Base-by-base conservation (phyloP, 1,140 invertebrate genomes). In the Rhysida immarginata region DNA sequence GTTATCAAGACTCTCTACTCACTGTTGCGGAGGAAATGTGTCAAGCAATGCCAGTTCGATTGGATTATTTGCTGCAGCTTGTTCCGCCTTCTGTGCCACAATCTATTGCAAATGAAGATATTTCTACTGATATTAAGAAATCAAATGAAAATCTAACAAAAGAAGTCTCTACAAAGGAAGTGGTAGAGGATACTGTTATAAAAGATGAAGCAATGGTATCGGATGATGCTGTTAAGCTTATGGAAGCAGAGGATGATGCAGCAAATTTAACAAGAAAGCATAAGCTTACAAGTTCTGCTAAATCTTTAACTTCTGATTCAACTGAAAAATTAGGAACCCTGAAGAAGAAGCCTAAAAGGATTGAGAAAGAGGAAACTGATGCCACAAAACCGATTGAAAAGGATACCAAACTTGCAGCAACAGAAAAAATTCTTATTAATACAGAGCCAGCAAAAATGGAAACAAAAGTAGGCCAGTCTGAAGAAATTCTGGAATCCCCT, bases 1-100 rank as follows among this genome's bases (percentile, higher is more conserved):
- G 83, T 11, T 89, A 88, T 63, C 79, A 83, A 51, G 78, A 82
- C 45, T 84, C 81, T 42, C 93, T 92, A 69, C 72, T 93, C 46
- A 85, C 87, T 54, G 78, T 88, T 55, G 86, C 89, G 0, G 87
- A 93, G 69, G 83, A 89, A 60, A 69, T 94, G 58, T 87, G 89
- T 2, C 88, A 86, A 61, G 82, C 90, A 67, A 92, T 88, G 0
- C 89, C 89, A 0, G 88, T 93, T 13, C 74, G 89, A 44, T 74
- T 93, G 24, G 90, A 94, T 72, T 72, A 93, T 29, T 72, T 95
- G n/a, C 74, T 93, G 13, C 87, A 85, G 0, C 69, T 91, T 41
- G 85, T 84, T 43, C 85, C 86, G 1, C 77, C 29, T 1, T 20
- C 21, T 18, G 20, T 11, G n/a, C n/a, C n/a, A n/a, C n/a, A n/a